Evolutionary conservation across 2,888 invertebrate species (phyloP), one percentile per base, ranked within the genome.

Genomic region (Tiliacea aurago): DNA sequence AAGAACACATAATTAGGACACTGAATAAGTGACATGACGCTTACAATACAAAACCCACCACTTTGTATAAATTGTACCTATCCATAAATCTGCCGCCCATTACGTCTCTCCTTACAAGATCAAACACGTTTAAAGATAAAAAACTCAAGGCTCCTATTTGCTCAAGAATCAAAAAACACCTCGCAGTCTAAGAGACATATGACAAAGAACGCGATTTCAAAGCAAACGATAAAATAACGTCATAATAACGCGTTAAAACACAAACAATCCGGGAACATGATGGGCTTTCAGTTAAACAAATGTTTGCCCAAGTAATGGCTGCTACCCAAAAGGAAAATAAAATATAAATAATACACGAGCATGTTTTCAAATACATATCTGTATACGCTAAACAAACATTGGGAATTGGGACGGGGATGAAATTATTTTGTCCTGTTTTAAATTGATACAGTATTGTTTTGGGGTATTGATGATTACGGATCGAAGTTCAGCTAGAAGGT

Each of bases 291-390:
- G 84, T 86, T 85, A 85, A 73, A 82, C 90, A 92, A 94, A 94
- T 93, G 90, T 94, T 94, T 91, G 89, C 75, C 58, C 89, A 89
- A 90, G 93, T 94, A 94, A 94, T 94, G 93, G 94, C 86, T 83
- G 87, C 82, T 83, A 86, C 87, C 87, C 82, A 86, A 85, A 85
- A 88, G 86, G 88, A 90, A 90, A 90, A 91, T 91, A 89, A 90
- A 90, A 89, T 87, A 90, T 87, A 91, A 90, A 90, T 88, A 89
- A 87, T 76, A 86, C 74, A 75, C 74, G 28, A 81, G 75, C 84
- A 85, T 86, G 84, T 85, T 90, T 89, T 86, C 84, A 87, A 90
- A 90, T 90, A 37, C 6, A 37, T 37, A 88, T 87, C 87, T 88
- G 87, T 88, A 87, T 86, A 77, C 76, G 65, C 5, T 75, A 65